Evolutionary conservation across 2,797 vertebrate genomes (phyloP), one percentile per base, ranked within the genome.

Genomic region (Chiloscyllium punctatum): DNA sequence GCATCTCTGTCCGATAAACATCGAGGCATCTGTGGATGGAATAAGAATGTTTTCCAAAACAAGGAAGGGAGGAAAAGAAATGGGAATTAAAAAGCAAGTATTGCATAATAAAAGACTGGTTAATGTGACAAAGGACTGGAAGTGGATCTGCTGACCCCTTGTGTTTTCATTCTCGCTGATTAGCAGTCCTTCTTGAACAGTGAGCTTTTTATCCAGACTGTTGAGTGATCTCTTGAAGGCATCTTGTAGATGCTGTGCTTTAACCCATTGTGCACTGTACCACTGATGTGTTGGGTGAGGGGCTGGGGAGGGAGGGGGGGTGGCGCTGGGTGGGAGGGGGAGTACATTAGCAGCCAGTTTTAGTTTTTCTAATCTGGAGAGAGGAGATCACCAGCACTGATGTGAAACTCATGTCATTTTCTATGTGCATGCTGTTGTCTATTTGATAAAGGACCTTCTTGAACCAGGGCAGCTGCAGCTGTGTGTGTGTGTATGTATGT

Each of bases 371-470:
- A 48, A 21, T 57, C 94, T 51, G 27, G 94, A 95, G 71, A 51
- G 42, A 77, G 21, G 94, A 57, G 97, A 66, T 92, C 62, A 96
- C 96, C 97, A 97, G 96, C 97, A 97, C 97, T 97, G 97, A 97
- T 97, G 97, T 97, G 98, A 97, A 97, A 97, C 97, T 97, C 97
- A 97, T 98, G 97, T 97, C 96, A 97, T 97, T 96, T 96, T 98
- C 98, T 21, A 98, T 98, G 97, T 97, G 98, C 97, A 97, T 98
- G 97, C 97, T 97, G 97, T 96, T 97, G 97, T 97, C 97, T 97
- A 97, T 98, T 98, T 99, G 57, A 62, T 98, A 98, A 98, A 98
- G 98, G 98, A 98, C 98, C 97, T 98, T 98, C 98, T 98, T 98
- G 98, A 98, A 97, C 98, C 98, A 97, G 97, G 98, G 98, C 98